Evolutionary conservation across 2,797 vertebrate species (phyloP), one percentile per base, ranked within the genome.

Genomic region (Carduelis carduelis): DNA sequence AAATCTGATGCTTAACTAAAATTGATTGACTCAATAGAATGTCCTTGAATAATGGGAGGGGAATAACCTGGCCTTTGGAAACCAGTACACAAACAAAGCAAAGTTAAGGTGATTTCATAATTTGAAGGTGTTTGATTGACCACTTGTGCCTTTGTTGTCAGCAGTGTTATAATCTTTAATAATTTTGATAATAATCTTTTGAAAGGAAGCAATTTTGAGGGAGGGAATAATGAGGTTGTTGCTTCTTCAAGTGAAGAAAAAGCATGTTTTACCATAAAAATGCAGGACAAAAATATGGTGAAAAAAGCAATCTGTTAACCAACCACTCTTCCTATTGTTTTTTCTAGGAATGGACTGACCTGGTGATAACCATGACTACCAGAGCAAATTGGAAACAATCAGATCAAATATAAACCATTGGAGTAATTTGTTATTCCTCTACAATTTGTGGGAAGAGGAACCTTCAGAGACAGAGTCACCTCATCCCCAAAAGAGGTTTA

Each of bases 1-100:
- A 97, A 91, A 77, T 91, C 81, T 95, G 86, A 64, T 65, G 77
- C 76, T 95, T 94, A 95, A 94, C 87, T 94, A 82, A 95, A 96
- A 95, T 93, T 95, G 89, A 97, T 83, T 87, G 93, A 96, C 50
- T 96, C 30, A 21, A 70, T 53, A 86, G 92, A 92, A 85, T 61
- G 44, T 52, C 83, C 87, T 95, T 96, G 95, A 95, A 93, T 49
- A 86, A 72, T 94, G 93, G 44, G 65, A 83, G 5, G 30, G 22
- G 90, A 96, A 93, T 59, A 89, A 76, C 53, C 71, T 79, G 92
- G 87, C 64, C 84, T 95, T 95, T 96, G 79, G 88, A 95, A 96
- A 83, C 10, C 46, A 69, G 60, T 44, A 77, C 35, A 88, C 32
- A 95, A 96, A 90, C 30, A 93, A 96, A 91, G 9, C 41, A 30